Conservation (phyloP, 2,888 invertebrate genomes). For the Meiosimyza decipiens region DNA sequence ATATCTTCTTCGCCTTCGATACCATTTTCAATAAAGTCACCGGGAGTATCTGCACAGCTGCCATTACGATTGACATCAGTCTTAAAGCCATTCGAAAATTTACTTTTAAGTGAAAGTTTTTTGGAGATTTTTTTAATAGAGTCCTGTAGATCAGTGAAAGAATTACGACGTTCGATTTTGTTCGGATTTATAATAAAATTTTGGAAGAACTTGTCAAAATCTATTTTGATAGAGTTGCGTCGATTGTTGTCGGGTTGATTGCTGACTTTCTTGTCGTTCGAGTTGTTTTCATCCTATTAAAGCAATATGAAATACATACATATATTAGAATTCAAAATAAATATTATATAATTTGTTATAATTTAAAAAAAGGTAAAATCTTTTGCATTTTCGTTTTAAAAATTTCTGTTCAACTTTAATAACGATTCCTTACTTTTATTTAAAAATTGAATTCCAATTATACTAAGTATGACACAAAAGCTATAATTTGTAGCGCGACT, state of each 20-base stretch:
- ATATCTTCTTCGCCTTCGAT: constrained; percentile 43
- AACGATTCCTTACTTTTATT: no score
- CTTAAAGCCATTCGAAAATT: constrained; percentile 67
- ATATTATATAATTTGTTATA: background rate
- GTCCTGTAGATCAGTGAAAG: constrained; percentile 74
- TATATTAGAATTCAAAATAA: background rate
- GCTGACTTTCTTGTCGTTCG: constrained; percentile 44
- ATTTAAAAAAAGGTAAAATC: no score
- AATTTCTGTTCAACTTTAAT: no score
- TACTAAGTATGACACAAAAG: no score
- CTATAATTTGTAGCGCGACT: no score
- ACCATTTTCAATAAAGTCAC: constrained; percentile 56
- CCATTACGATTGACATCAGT: constrained; percentile 60
- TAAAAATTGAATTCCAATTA: no score
- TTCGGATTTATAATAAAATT: constrained; percentile 61
- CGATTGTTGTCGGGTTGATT: constrained; percentile 38
- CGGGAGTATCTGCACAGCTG: constrained; percentile 46
- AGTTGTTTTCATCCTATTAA: constrained; percentile 50
- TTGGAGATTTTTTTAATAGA: constrained; percentile 71
- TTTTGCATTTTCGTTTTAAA: no score
- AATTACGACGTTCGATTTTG: constrained; percentile 68
- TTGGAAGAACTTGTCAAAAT: constrained; percentile 64
- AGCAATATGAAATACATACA: constrained; percentile 6
- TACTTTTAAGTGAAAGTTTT: constrained; percentile 71
- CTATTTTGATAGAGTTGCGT: constrained; percentile 59